A percentile compares a stretch with the other conserved stretches of the same genome.
Conservation (phyloP, 2,113 vertebrate genomes). For the Pan troglodytes region NHGRI_mPanTro3-v2.1_pri NC_072402.2:85743501-85744000, state of each 20-base stretch:
- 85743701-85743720: neutral
- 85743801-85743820: neutral
- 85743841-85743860: no score
- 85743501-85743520: neutral
- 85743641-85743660: neutral
- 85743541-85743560: neutral
- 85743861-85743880: no score
- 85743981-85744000: neutral
- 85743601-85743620: neutral
- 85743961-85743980: neutral
- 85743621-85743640: neutral
- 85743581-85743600: neutral
- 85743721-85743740: neutral
- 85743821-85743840: neutral
- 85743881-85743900: no score
- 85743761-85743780: neutral
- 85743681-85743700: neutral
- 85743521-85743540: neutral
- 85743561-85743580: neutral
- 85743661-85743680: neutral
- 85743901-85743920: no score
- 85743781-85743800: neutral
- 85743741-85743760: neutral
- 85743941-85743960: neutral
- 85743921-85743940: neutral